Evolutionary conservation across 1,140 invertebrate species (phyloP), one percentile per base, ranked within the genome.

Genomic region (Bilobella aurantiaca): DNA sequence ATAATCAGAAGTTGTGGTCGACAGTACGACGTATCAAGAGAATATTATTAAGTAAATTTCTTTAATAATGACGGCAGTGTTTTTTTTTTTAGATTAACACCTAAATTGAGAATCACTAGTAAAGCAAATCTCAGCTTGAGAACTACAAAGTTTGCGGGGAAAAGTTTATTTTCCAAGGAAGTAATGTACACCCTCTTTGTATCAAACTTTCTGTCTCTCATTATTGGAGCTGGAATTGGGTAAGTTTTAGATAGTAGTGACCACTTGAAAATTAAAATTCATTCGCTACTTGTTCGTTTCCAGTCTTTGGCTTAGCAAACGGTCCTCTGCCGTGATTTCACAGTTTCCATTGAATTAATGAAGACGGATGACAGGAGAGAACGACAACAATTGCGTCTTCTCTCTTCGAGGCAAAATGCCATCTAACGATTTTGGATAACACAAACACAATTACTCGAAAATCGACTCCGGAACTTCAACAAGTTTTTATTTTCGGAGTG

Each of bases 181-280:
- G 89, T 94, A 53, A 79, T 96, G 49, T 92, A 93, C 73, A 91
- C 91, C 28, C 82, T 96, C 64, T 85, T 96, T 64, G 80, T 96
- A 57, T 91, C 91, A 62, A 95, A 96, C 80, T 79, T 96, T 57
- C 79, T 95, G 23, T 94, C 92, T 12, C 79, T 96, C 66, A 78
- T 96, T 58, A 81, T 96, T 68, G 92, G 92, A 56, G 89, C 91
- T 70, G 91, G 92, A 58, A 84, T 96, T 74, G 92, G 92, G 89
- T 93, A 80, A 82, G 53, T 30, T n/a, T 2, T 2, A 23, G 18
- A 57, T 31, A 23, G n/a, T n/a, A 23, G 16, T 37, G 34, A 14
- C 42, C 8, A n/a, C 14, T 32, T 37, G 32, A 37, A 14, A 47
- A 31, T 59, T n/a, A 28, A 60, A 58, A 29, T 30, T 64, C 34